phyloP scores from a whole-genome alignment of 37 sponge, comb jelly and placozoan genomes.

The Halichondria panicea region DNA sequence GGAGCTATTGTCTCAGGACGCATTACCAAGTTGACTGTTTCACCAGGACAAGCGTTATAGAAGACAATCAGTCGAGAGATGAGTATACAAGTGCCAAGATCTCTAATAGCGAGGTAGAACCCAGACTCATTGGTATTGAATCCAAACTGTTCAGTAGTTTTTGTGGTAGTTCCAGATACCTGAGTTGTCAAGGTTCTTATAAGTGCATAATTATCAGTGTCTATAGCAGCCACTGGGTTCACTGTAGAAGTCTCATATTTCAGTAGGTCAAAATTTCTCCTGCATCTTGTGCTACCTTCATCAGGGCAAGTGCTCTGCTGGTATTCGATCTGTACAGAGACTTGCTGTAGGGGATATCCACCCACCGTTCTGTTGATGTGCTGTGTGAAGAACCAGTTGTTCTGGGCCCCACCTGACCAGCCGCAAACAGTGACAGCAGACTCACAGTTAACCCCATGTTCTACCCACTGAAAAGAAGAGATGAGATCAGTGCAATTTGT shows the following conservation, averaged over 20 bases:
- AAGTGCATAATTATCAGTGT: slow-evolving; percentile 5
- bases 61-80: slow-evolving; percentile 26
- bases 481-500: neutral
- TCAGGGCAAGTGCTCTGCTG: slow-evolving; percentile 3
- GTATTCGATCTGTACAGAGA: slow-evolving; percentile 14
- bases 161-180: neutral
- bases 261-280: neutral
- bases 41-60: slow-evolving; percentile 24
- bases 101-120: slow-evolving; percentile 33
- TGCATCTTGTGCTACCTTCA: neutral
- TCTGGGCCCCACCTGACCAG: neutral
- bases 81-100: slow-evolving; percentile 6
- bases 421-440: slow-evolving; percentile 6
- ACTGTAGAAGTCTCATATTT: slow-evolving; percentile 20
- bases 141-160: neutral
- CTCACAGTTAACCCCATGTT: neutral
- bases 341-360: slow-evolving; percentile 22
- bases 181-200: neutral
- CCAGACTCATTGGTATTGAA: slow-evolving; percentile 3
- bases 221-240: neutral
- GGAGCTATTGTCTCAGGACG: slow-evolving; percentile 14
- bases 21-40: neutral
- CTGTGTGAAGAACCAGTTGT: slow-evolving; percentile 48
- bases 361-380: slow-evolving; percentile 28
- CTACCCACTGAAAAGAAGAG: slow-evolving; percentile 13